Evolutionary conservation across 1,140 invertebrate species (phyloP).

Genomic region (Acromyrmex echinatior): DNA sequence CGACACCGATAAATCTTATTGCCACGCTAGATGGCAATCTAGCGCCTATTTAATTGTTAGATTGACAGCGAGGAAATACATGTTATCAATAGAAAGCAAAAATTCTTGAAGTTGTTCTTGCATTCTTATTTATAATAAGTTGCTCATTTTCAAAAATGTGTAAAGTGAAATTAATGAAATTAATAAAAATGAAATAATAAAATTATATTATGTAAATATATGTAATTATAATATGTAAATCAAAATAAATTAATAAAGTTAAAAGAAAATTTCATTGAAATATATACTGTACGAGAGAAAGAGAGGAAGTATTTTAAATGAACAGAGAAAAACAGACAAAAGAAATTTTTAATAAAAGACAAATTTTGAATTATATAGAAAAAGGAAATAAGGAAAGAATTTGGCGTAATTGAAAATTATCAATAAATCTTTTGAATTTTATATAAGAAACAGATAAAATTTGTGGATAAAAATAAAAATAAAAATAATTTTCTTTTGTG

Average conservation of each 20-base stretch:
- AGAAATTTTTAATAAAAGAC: not conserved
- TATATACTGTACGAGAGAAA: too few species aligned
- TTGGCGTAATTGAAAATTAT: not conserved
- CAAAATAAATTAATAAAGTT: too few species aligned
- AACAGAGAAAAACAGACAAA: not conserved
- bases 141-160: not conserved
- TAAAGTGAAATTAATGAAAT: not conserved
- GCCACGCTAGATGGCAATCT: too few species aligned
- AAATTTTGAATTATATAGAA: not conserved
- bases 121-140: not conserved
- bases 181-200: too few species aligned
- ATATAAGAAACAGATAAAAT: not conserved
- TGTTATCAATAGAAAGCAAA: not conserved
- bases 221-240: too few species aligned
- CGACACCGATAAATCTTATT: constrained; percentile 33
- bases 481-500: not conserved
- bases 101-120: not conserved
- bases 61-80: not conserved
- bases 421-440: not conserved
- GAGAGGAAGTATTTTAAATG: too few species aligned
- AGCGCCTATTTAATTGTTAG: constrained; percentile 34
- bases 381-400: not conserved
- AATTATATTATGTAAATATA: too few species aligned
- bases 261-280: too few species aligned
- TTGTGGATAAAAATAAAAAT: not conserved